These are phyloP conservation scores for Recurvirostra avosetta DNA, from an alignment of 2,113 vertebrate genomes.

Conservation along the genomic window DNA sequence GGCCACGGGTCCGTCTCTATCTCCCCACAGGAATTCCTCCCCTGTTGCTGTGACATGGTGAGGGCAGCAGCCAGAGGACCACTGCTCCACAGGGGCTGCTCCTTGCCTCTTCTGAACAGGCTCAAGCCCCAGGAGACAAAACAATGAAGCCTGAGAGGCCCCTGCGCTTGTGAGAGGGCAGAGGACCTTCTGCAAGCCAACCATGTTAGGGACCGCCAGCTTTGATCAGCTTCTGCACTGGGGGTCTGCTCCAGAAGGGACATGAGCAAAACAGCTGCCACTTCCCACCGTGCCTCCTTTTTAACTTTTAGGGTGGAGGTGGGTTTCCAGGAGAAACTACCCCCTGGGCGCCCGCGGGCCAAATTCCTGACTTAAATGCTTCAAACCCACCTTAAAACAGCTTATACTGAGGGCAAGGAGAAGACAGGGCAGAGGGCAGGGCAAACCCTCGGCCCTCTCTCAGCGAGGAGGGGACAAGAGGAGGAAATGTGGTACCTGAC, in stretches of 20 bases:
- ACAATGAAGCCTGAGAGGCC: background rate
- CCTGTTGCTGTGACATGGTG: background rate
- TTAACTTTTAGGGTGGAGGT: background rate
- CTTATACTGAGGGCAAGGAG: background rate
- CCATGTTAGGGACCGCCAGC: fast-evolving
- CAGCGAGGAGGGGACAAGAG: background rate
- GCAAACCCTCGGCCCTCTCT: background rate
- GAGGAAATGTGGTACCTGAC: background rate
- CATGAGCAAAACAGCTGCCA: background rate
- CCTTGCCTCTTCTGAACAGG: background rate
- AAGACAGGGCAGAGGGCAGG: background rate
- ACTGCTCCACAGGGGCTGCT: background rate
- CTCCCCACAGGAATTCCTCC: background rate
- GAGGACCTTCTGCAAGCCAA: background rate
- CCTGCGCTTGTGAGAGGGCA: background rate
- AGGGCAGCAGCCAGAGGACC: background rate
- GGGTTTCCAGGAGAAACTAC: background rate
- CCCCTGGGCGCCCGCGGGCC: fast-evolving
- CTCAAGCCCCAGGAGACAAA: background rate
- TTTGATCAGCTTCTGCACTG: background rate
- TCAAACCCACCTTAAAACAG: background rate
- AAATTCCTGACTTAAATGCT: background rate
- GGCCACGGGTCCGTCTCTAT: background rate
- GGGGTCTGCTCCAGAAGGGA: background rate
- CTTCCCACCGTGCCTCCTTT: background rate